Evolutionary conservation across 2,797 vertebrate species (phyloP).

Genomic region (Melopsittacus undulatus): DNA sequence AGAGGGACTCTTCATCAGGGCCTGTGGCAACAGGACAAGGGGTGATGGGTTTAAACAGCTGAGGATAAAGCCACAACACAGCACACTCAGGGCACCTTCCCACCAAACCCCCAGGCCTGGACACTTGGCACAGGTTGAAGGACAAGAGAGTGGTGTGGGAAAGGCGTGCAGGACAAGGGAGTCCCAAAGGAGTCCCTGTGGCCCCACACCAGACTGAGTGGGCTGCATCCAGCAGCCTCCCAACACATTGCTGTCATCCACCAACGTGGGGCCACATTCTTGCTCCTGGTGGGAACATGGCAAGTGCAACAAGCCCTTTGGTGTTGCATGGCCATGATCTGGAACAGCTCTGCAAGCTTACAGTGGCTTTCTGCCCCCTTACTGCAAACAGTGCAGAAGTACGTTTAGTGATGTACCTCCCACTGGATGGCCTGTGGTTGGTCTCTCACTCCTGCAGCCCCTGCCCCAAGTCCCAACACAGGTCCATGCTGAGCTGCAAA

Average conservation of each 20-base stretch:
- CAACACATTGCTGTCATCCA: not conserved
- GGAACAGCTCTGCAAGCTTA: not conserved
- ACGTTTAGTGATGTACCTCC: not conserved
- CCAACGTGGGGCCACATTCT: not conserved
- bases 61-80: not conserved
- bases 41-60: not conserved
- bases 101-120: not conserved
- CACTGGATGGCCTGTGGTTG: not conserved
- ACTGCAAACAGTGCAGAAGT: rapidly evolving
- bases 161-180: not conserved
- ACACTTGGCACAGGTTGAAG: not conserved
- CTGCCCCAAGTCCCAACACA: not conserved
- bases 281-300: not conserved
- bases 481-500: rapidly evolving
- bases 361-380: not conserved
- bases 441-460: not conserved
- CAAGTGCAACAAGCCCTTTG: not conserved
- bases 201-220: not conserved
- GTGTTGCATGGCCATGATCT: not conserved
- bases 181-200: not conserved
- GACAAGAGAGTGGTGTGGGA: not conserved
- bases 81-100: not conserved
- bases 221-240: not conserved
- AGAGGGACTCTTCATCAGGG: not conserved
- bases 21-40: not conserved